phyloP scores from a whole-genome alignment of 2,888 invertebrate genomes.

The Mesorhabditis sp. region DNA sequence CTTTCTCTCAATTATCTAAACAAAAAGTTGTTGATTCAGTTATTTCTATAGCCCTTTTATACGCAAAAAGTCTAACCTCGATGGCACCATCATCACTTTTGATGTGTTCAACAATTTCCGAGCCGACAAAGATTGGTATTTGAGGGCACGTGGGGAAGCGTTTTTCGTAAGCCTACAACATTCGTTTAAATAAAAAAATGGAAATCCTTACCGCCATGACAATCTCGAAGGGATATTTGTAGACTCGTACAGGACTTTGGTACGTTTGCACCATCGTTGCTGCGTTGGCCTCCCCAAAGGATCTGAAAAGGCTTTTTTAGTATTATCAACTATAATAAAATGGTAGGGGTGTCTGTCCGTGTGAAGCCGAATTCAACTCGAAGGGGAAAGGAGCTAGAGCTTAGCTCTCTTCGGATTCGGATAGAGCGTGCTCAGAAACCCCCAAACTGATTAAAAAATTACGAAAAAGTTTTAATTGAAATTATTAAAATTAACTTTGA shows the following conservation, averaged over 20 bases:
- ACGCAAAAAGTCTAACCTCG: slow-evolving; percentile 7
- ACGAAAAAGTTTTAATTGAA: too few relatives aligned
- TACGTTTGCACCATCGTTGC: slow-evolving; percentile 85
- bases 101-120: slow-evolving; percentile 72
- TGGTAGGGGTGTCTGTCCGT: too few relatives aligned
- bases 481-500: too few relatives aligned
- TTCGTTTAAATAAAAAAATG: not conserved
- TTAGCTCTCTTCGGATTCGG: too few relatives aligned
- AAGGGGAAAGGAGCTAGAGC: too few relatives aligned
- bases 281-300: not conserved
- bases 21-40: slow-evolving; percentile 1
- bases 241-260: slow-evolving; percentile 87
- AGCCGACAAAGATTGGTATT: slow-evolving; percentile 88
- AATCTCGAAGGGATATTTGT: slow-evolving; percentile 88
- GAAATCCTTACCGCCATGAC: slow-evolving; percentile 80
- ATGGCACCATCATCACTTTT: slow-evolving; percentile 75
- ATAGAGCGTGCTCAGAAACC: too few relatives aligned
- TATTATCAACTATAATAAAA: too few relatives aligned
- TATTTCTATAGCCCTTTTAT: not conserved
- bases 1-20: slow-evolving; percentile 72
- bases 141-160: slow-evolving; percentile 88
- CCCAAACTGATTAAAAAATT: too few relatives aligned
- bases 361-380: too few relatives aligned
- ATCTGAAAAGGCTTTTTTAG: too few relatives aligned
- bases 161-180: slow-evolving; percentile 79